Conservation (phyloP, 2,888 invertebrate species). For the Dromius quadrimaculatus region DNA sequence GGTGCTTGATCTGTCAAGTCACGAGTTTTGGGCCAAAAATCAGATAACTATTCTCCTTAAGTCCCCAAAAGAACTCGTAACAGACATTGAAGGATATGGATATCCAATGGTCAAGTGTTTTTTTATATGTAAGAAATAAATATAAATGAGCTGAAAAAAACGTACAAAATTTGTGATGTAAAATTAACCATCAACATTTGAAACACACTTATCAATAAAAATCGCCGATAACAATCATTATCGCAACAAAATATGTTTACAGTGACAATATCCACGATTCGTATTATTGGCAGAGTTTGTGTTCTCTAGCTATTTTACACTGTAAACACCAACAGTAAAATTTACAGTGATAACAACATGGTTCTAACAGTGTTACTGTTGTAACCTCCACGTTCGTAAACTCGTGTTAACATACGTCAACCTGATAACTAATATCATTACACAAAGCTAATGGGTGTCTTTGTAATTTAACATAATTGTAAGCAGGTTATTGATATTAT, state of each 20-base stretch:
- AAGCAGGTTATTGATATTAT: constrained; percentile 17
- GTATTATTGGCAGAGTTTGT: background rate
- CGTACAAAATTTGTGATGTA: too few species aligned
- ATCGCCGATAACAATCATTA: constrained; percentile 1
- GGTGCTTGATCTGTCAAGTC: too few species aligned
- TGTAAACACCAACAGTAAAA: too few species aligned
- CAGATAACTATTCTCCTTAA: too few species aligned
- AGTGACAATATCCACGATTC: constrained; percentile 8
- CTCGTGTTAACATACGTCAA: constrained; percentile 42
- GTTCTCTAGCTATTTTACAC: constrained; percentile 16
- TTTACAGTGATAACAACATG: constrained; percentile 18
- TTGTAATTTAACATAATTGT: constrained; percentile 45
- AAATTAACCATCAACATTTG: too few species aligned
- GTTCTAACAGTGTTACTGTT: background rate
- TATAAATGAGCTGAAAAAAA: too few species aligned
- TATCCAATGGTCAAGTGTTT: too few species aligned
- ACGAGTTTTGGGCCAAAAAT: too few species aligned
- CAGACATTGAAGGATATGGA: too few species aligned
- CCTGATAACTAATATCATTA: constrained; percentile 41
- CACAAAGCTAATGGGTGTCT: constrained; percentile 43
- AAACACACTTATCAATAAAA: constrained; percentile 13
- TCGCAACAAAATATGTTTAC: constrained; percentile 24
- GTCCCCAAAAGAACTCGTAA: too few species aligned
- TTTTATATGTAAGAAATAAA: too few species aligned
- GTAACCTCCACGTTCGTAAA: constrained; percentile 27